Evolutionary conservation across 2,113 vertebrate genomes (phyloP).

Genomic region (Crypturellus undulatus): DNA sequence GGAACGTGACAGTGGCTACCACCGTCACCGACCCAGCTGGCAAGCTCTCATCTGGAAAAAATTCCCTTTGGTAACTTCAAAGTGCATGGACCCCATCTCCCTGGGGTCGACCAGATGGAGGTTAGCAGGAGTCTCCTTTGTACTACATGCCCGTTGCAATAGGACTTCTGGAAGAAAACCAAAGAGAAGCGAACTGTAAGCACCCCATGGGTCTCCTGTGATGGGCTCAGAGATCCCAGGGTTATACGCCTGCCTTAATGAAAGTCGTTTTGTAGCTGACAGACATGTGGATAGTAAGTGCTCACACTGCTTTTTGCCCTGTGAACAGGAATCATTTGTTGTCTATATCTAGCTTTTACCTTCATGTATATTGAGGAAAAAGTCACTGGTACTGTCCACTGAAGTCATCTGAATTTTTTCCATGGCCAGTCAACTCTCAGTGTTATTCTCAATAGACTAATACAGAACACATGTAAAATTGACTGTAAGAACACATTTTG

Average conservation of each 20-base stretch:
- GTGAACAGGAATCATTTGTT: slow-evolving; percentile 19
- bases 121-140: slow-evolving; percentile 7
- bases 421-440: slow-evolving; percentile 1
- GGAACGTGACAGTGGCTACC: background rate
- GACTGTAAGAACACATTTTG: background rate
- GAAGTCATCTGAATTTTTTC: background rate
- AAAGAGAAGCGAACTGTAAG: slow-evolving; percentile 47
- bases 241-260: background rate
- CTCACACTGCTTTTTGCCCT: background rate
- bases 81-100: slow-evolving; percentile 17
- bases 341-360: background rate
- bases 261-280: slow-evolving; percentile 47
- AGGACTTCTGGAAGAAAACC: slow-evolving; percentile 22
- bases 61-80: slow-evolving; percentile 41
- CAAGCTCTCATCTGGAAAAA: fast-evolving
- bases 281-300: background rate
- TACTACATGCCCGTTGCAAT: background rate
- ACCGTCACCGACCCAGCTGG: background rate
- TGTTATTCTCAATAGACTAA: slow-evolving; percentile 47
- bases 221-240: background rate
- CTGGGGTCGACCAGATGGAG: slow-evolving; percentile 42
- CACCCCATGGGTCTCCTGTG: background rate
- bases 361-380: background rate
- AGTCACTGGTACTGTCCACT: background rate
- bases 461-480: slow-evolving; percentile 41